A percentile compares a stretch with the other conserved stretches of the same genome.
Conservation (phyloP, 2,797 vertebrate genomes). For the Rhadinocentrus ornatus region DNA sequence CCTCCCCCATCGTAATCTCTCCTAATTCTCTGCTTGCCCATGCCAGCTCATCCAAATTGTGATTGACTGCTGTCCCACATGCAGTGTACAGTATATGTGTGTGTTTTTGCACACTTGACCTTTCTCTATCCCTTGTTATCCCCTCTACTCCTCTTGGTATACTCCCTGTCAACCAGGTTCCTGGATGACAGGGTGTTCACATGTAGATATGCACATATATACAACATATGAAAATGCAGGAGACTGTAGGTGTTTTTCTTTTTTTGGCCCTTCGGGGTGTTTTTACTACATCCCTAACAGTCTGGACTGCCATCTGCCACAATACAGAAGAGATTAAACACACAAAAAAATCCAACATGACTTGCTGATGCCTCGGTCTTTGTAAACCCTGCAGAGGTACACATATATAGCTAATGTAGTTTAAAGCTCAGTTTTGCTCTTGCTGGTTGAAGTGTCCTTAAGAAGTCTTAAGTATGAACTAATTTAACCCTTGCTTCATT, state of each 20-base stretch:
- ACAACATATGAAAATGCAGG: constrained; percentile 44
- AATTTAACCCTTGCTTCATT: constrained; percentile 33
- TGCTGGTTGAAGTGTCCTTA: constrained; percentile 23
- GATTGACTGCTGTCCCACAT: constrained; percentile 79
- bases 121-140: constrained; percentile 2
- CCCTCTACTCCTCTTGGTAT: constrained; percentile 19
- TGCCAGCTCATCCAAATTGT: constrained; percentile 77
- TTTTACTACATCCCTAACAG: constrained; percentile 65
- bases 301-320: constrained; percentile 72
- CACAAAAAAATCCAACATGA: constrained; percentile 32
- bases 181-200: constrained; percentile 15
- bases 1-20: constrained; percentile 71
- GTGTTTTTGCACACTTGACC: constrained; percentile 37
- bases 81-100: constrained; percentile 9
- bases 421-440: constrained; percentile 8
- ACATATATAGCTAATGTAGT: background rate
- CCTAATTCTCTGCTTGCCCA: constrained; percentile 76
- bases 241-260: constrained; percentile 10
- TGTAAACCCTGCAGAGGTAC: constrained; percentile 43
- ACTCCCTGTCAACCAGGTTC: constrained; percentile 9
- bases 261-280: constrained; percentile 53
- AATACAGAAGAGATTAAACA: constrained; percentile 52
- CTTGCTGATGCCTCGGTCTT: constrained; percentile 48
- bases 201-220: constrained; percentile 14
- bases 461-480: constrained; percentile 31